Evolutionary conservation across 2,797 vertebrate species (phyloP), one percentile per base, ranked within the genome.

Genomic region (Sebastes hopkinsi): DNA sequence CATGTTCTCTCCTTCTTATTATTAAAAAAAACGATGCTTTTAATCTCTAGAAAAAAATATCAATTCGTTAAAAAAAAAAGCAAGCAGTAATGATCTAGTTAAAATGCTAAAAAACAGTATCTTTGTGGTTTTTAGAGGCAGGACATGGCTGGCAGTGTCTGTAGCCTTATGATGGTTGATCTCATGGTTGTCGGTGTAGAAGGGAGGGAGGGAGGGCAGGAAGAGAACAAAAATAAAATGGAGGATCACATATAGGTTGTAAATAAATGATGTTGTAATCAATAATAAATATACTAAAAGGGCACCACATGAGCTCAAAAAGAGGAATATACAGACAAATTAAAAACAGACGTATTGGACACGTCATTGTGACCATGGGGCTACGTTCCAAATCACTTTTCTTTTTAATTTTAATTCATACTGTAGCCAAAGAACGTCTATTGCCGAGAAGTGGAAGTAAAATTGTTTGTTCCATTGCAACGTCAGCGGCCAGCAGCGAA

Each of bases 141-240:
- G 87, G 80, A 91, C 89, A 78, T 89, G 88, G 90, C 90, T 92
- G 93, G 92, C 94, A 93, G 92, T 94, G 94, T 88, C 90, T 92
- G 85, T 92, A 93, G 92, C 92, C 83, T 66, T 77, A 46, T 80
- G 87, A 62, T 8, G 79, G 89, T 94, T 93, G 93, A 18, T 95
- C 86, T 92, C 58, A 60, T 83, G 94, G 92, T 90, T 94, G 82
- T 52, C 74, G 38, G 72, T 70, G 74, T 72, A 61, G 0, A 16
- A 72, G 66, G 74, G 80, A 61, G 52, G 67, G 42, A 72, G 68
- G 72, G 80, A 61, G 46, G 67, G 66, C 56, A 25, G 25, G 30
- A 42, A 36, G 46, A 29, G 10, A 3, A 3, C 0, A 8, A 1
- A 4, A 34, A 55, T 32, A 27, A 73, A 23, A 77, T 20, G 65